A percentile compares a stretch with the other conserved stretches of the same genome.
Conservation (phyloP, 2,888 invertebrate species). For the Laspeyria flexula region DNA sequence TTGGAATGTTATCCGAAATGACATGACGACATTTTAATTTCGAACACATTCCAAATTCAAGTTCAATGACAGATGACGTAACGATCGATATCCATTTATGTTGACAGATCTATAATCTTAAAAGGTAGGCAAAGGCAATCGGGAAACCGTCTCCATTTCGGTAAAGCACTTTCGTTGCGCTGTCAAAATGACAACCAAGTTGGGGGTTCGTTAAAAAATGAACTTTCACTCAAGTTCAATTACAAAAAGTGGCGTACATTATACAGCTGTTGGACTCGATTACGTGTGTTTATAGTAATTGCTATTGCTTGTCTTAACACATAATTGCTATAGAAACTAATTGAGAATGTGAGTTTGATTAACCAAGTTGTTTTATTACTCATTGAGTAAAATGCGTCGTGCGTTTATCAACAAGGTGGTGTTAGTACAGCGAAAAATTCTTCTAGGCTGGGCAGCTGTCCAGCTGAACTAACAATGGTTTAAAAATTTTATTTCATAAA, state of each 20-base stretch:
- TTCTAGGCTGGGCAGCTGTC: too few species aligned
- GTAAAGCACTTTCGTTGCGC: conserved; percentile 56
- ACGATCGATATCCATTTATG: conserved; percentile 19
- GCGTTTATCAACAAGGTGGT: too few species aligned
- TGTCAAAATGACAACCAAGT: conserved; percentile 40
- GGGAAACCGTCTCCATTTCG: conserved; percentile 43
- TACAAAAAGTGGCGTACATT: conserved; percentile 42
- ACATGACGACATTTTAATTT: conserved; percentile 38
- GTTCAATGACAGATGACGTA: conserved; percentile 64
- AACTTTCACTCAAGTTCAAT: conserved; percentile 64
- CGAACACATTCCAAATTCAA: conserved; percentile 58
- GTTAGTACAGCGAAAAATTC: too few species aligned
- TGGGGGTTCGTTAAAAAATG: conserved; percentile 39
- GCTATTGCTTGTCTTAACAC: conserved; percentile 18
- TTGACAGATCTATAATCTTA: conserved; percentile 42
- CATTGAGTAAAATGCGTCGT: too few species aligned
- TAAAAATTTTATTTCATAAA: too few species aligned
- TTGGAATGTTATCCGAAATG: conserved; percentile 34
- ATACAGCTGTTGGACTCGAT: too few species aligned
- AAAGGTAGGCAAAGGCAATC: conserved; percentile 25
- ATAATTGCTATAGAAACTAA: conserved; percentile 31
- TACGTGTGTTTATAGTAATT: conserved; percentile 43
- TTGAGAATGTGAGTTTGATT: conserved; percentile 21
- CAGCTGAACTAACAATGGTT: too few species aligned
- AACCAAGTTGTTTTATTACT: conserved; percentile 20